Percentiles rank a stretch among this genome's conserved stretches.
Evolutionary conservation across 2,888 invertebrate genomes (phyloP).

Genomic region (Nyleta sp.): DNA sequence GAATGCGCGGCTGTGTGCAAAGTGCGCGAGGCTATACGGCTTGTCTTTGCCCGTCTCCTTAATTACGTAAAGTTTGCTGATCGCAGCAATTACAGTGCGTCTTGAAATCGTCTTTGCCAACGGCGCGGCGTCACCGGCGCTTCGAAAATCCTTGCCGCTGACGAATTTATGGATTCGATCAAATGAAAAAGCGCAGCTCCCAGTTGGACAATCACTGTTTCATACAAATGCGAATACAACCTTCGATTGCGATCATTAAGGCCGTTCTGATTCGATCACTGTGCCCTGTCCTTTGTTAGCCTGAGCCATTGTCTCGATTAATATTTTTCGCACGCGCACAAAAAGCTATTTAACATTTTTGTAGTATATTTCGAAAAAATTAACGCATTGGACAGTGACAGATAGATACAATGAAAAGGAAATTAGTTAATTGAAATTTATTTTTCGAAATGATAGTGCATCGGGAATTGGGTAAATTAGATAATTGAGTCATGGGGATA

Average conservation of each 20-base stretch:
- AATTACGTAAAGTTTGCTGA: slow-evolving; percentile 57
- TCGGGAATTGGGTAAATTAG: no score
- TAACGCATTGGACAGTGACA: no score
- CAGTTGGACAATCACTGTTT: slow-evolving; percentile 34
- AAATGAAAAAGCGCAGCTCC: slow-evolving; percentile 23
- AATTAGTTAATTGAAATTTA: no score
- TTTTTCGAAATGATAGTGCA: no score
- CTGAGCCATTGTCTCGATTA: slow-evolving; percentile 17
- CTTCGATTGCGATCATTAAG: slow-evolving; percentile 33
- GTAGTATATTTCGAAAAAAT: no score
- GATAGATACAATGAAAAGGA: no score
- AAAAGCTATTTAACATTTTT: no score
- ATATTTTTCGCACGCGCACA: slow-evolving; percentile 2
- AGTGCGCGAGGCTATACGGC: slow-evolving; percentile 35
- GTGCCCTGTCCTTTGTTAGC: slow-evolving; percentile 18
- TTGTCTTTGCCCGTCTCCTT: slow-evolving; percentile 58
- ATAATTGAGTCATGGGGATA: no score
- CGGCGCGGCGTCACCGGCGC: slow-evolving; percentile 29
- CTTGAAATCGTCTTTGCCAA: slow-evolving; percentile 32
- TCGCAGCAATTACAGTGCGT: slow-evolving; percentile 58
- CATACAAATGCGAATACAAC: slow-evolving; percentile 41
- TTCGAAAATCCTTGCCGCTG: slow-evolving; percentile 48
- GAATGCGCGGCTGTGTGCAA: slow-evolving; percentile 47
- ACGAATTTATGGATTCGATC: slow-evolving; percentile 57
- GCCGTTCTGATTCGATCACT: not conserved